These are phyloP conservation scores for Amaurobius ferox DNA, from an alignment of 2,888 invertebrate species.

Conservation along the genomic window DNA sequence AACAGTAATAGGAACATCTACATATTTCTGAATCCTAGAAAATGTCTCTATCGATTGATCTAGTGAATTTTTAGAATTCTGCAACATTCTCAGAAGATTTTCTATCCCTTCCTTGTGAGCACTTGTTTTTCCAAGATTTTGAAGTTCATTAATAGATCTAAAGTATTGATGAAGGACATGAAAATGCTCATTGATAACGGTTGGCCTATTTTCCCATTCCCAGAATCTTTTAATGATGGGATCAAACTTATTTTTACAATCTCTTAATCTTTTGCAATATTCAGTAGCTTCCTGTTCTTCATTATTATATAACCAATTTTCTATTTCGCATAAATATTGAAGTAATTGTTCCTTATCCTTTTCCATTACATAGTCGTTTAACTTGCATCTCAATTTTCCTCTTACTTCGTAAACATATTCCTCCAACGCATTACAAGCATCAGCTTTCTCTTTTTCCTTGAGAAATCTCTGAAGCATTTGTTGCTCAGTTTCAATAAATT, in stretches of 20 bases:
- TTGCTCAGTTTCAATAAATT: constrained; percentile 19
- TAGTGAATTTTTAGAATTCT: not conserved
- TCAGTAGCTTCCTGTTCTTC: constrained; percentile 20
- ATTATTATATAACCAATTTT: constrained; percentile 97
- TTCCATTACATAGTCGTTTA: constrained; percentile 55
- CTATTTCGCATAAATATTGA: constrained; percentile 86
- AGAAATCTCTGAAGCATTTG: constrained; percentile 84
- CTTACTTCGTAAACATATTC: constrained; percentile 98
- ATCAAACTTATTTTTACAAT: constrained; percentile 16
- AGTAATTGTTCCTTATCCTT: constrained; percentile 76
- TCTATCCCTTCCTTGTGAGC: not conserved
- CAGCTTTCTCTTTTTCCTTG: constrained; percentile 94
- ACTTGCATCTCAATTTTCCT: constrained; percentile 82
- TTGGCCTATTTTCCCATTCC: not conserved
- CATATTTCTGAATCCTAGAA: not conserved
- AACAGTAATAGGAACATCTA: not conserved
- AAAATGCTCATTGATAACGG: not conserved
- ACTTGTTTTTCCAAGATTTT: not conserved
- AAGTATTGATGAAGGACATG: not conserved
- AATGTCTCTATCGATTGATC: not conserved
- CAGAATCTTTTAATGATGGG: constrained; percentile 4
- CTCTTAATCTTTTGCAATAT: not conserved
- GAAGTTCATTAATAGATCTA: not conserved
- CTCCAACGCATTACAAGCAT: constrained; percentile 96
- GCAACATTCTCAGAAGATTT: not conserved